These are phyloP conservation scores for Neotoma lepida DNA, from an alignment of 2,113 vertebrate genomes.

Conservation along the genomic window DNA sequence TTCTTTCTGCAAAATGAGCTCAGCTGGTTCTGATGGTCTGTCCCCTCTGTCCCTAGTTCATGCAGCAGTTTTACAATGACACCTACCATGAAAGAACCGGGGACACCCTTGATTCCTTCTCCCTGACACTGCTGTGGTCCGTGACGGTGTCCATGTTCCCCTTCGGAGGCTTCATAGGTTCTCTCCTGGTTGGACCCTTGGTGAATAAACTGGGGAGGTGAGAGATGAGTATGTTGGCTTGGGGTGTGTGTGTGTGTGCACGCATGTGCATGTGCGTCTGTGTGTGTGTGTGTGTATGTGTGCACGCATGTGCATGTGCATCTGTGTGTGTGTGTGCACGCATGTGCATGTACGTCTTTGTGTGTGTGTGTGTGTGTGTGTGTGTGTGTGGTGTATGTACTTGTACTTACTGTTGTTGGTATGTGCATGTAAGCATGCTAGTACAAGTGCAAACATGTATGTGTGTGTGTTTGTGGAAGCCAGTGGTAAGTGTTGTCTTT, in stretches of 20 bases:
- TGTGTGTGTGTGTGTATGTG: background rate
- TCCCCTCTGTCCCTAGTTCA: constrained; percentile 84
- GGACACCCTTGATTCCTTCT: constrained; percentile 22
- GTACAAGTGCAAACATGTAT: background rate
- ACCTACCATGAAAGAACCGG: constrained; percentile 84
- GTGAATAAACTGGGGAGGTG: constrained; percentile 93
- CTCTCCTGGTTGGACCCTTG: constrained; percentile 92
- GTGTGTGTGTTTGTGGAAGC: background rate
- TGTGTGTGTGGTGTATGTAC: background rate
- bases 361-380: background rate
- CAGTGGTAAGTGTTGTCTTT: background rate
- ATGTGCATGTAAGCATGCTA: background rate
- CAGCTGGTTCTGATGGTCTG: rapidly evolving
- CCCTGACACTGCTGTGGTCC: constrained; percentile 92
- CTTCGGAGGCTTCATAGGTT: constrained; percentile 93
- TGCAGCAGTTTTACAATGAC: constrained; percentile 91
- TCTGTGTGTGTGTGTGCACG: background rate
- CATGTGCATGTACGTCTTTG: background rate
- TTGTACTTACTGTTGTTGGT: background rate
- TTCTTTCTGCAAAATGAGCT: rapidly evolving
- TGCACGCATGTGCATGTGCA: too few species aligned
- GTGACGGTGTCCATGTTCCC: constrained; percentile 96
- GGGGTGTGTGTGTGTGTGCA: background rate
- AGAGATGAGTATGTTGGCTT: background rate
- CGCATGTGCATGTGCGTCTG: background rate